These are phyloP conservation scores for Centropus bengalensis DNA, from an alignment of 2,113 vertebrate species.

Conservation along the genomic window DNA sequence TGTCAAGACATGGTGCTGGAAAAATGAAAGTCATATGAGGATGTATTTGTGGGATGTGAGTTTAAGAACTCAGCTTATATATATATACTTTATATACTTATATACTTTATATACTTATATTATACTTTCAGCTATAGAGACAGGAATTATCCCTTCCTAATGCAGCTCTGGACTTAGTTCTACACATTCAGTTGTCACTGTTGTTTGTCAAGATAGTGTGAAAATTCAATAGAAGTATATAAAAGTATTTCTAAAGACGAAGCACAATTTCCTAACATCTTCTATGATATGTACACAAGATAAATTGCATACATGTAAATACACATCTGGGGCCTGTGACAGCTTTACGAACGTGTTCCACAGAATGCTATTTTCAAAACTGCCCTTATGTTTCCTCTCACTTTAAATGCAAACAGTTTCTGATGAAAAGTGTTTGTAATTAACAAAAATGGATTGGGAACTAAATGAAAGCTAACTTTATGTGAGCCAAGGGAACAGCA, in stretches of 20 bases:
- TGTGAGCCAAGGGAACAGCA: background rate
- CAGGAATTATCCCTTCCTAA: background rate
- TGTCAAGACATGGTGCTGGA: background rate
- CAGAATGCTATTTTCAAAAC: slow-evolving; percentile 7
- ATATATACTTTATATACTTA: too few species aligned
- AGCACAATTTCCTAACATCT: background rate
- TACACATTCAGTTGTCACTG: background rate
- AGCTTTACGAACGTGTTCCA: background rate
- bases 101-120: too few species aligned
- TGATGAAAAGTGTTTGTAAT: background rate
- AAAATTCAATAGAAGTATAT: background rate
- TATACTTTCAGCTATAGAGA: background rate
- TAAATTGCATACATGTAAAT: background rate
- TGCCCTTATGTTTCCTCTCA: background rate
- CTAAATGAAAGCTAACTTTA: slow-evolving; percentile 14
- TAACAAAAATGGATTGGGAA: slow-evolving; percentile 28
- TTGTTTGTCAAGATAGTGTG: background rate
- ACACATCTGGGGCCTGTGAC: slow-evolving; percentile 1
- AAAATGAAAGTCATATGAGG: background rate
- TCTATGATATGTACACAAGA: background rate
- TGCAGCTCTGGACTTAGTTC: background rate
- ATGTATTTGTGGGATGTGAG: background rate
- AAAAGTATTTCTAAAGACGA: background rate
- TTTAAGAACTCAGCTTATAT: too few species aligned
- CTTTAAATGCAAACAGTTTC: slow-evolving; percentile 32